Percentiles rank a stretch among this genome's conserved stretches.
phyloP scores from a whole-genome alignment of 1,140 invertebrate species.

The Heliconius eleuchia region DNA sequence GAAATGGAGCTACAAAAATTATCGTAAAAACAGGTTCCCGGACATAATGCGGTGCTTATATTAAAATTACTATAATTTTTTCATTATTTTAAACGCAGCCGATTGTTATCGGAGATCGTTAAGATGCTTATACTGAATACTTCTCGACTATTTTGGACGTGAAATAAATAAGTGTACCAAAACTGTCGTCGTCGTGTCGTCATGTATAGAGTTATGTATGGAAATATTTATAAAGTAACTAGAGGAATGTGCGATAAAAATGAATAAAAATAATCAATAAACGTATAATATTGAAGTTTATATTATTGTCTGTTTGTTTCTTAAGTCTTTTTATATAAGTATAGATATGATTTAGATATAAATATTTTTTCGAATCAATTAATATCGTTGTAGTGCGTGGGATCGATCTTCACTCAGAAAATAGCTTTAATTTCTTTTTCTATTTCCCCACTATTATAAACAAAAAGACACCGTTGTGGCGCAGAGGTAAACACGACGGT shows the following conservation, averaged over 20 bases:
- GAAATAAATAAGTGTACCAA: not conserved
- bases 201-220: not conserved
- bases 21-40: constrained; percentile 14
- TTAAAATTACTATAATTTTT: constrained; percentile 30
- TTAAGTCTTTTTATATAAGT: too few relatives aligned
- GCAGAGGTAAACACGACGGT: too few relatives aligned
- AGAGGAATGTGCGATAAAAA: not conserved
- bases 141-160: constrained; percentile 9
- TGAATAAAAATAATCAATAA: too few relatives aligned
- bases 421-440: too few relatives aligned
- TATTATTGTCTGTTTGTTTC: too few relatives aligned
- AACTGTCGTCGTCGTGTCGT: not conserved
- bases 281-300: too few relatives aligned
- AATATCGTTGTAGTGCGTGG: too few relatives aligned
- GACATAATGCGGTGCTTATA: constrained; percentile 28
- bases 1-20: constrained; percentile 44
- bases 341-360: too few relatives aligned
- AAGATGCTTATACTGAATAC: constrained; percentile 12
- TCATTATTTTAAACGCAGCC: constrained; percentile 21
- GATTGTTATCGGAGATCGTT: constrained; percentile 16
- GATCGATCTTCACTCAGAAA: too few relatives aligned
- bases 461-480: too few relatives aligned
- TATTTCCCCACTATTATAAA: too few relatives aligned
- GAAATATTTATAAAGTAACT: not conserved
- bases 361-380: too few relatives aligned